Base-by-base conservation (phyloP, 92 coral and sea anemone species). In the Palythoa grandis region DNA sequence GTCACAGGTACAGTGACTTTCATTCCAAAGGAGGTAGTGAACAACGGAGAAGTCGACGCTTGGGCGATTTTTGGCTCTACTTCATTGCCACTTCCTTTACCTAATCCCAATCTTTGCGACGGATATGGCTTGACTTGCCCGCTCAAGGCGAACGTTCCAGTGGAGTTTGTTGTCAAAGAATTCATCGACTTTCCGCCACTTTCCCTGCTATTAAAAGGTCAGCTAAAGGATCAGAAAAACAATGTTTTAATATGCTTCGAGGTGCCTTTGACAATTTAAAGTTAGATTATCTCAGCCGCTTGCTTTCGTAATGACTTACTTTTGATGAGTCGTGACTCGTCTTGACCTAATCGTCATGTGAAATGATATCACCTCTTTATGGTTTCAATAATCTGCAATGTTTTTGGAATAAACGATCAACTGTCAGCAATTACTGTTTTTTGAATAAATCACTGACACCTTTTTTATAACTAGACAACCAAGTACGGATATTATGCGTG, bases 171-270 rank as follows among this genome's bases (percentile, higher is more conserved):
- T 29, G 6, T 80, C 22, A 63, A 80, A 48, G 85, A 80, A 19
- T 80, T 39, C 14, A 79, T 79, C 22, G 71, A 48, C 22, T 79
- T 79, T 43, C 84, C 84, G 52, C 84, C 84, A 43, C 72, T 79
- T 66, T 79, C 84, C 6, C 58, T 79, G 23, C 43, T 37, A 40
- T 56, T 79, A n/a, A 79, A 79, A 22, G 84, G 11, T 14, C 73
- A 79, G 60, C 40, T 63, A 35, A 79, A 47, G 56, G 84, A 79
- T 8, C 43, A 79, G 39, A 63, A 48, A 11, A 47, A 79, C 23
- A 79, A 79, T 50, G 84, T 79, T 65, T 67, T 79, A 69, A 20
- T 65, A 48, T 79, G 84, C 53, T 79, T 79, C 10, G 84, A 79
- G 74, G 38, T 79, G 15, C 84, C 84, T 25, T 67, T 79, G 60